Percentiles rank a stretch among this genome's conserved stretches.
Conservation (phyloP, 2,888 invertebrate genomes). For the Caenorhabditis wallacei region DNA sequence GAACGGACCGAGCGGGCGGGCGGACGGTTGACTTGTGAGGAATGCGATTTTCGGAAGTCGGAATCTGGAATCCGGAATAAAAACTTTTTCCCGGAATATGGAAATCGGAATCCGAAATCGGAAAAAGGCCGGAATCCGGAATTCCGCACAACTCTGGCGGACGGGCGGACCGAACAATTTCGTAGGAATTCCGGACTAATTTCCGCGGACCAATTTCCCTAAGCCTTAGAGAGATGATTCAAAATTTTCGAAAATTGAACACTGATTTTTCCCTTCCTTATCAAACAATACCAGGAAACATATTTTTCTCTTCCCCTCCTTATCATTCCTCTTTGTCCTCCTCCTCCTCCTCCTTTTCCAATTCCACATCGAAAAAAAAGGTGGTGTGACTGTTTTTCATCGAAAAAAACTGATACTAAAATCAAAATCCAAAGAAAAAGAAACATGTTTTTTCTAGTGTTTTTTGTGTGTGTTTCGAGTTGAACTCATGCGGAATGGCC, state of each 20-base stretch:
- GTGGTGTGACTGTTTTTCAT: not conserved
- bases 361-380: not conserved
- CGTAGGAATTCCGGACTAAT: too few relatives aligned
- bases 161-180: too few relatives aligned
- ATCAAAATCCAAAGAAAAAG: constrained; percentile 24
- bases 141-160: constrained; percentile 12
- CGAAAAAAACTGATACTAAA: not conserved
- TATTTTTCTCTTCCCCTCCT: too few relatives aligned
- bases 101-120: too few relatives aligned
- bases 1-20: too few relatives aligned
- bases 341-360: not conserved
- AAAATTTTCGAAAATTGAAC: not conserved
- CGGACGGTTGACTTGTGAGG: too few relatives aligned
- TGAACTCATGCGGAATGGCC: constrained; percentile 47
- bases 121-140: constrained; percentile 8
- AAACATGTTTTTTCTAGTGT: constrained; percentile 9
- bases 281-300: constrained; percentile 9
- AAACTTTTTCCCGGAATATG: too few relatives aligned
- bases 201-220: too few relatives aligned
- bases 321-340: constrained; percentile 7
- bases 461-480: not conserved
- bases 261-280: constrained; percentile 5
- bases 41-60: too few relatives aligned
- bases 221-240: too few relatives aligned
- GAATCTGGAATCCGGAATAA: too few relatives aligned